Conservation (phyloP, 2,888 invertebrate species). For the Imbricaverruca yamaguchii region DNA sequence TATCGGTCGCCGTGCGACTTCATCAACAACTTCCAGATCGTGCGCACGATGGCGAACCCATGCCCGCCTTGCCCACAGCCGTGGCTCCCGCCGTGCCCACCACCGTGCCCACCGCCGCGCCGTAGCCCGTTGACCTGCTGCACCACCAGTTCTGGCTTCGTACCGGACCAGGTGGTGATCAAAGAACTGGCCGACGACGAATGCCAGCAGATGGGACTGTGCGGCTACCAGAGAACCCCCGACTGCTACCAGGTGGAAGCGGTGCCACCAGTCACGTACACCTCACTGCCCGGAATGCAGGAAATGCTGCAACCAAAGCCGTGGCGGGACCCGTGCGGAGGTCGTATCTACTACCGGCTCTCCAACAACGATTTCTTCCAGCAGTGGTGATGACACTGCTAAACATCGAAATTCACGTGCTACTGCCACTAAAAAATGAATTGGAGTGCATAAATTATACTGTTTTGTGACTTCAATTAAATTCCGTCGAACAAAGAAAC, state of each 20-base stretch:
- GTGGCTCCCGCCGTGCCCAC: neutral
- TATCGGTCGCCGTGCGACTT: neutral
- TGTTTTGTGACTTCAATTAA: too few relatives aligned
- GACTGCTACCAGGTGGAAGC: neutral
- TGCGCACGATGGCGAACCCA: conserved; percentile 4
- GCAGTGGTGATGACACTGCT: neutral
- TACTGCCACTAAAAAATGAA: too few relatives aligned
- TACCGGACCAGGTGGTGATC: neutral
- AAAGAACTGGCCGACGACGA: conserved; percentile 5
- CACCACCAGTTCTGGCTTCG: neutral
- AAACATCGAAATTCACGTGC: too few relatives aligned
- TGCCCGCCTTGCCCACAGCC: neutral
- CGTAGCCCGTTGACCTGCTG: neutral
- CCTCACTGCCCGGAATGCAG: neutral
- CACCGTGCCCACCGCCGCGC: neutral
- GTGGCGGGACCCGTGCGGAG: conserved; percentile 12
- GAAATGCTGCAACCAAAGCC: neutral
- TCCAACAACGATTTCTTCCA: neutral
- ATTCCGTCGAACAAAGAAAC: too few relatives aligned
- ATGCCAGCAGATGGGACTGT: conserved; percentile 10
- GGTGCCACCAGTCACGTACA: neutral
- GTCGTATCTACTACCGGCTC: neutral
- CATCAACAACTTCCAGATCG: neutral
- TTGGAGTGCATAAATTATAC: too few relatives aligned
- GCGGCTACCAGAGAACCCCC: neutral